Conservation (phyloP, 2,888 invertebrate species). For the Cactoblastis cactorum region DNA sequence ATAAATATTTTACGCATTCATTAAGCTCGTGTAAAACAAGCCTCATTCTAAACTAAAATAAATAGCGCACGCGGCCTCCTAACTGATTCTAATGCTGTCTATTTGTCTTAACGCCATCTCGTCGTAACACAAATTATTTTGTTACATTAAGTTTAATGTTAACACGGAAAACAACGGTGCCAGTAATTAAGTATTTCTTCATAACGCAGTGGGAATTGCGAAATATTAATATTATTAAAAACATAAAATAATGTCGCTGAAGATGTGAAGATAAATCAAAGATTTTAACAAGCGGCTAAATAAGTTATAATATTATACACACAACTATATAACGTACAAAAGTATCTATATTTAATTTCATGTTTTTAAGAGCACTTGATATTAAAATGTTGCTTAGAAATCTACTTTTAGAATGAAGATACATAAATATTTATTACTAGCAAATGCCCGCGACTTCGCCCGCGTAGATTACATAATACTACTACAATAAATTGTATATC, state of each 20-base stretch:
- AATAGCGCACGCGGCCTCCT: constrained; percentile 39
- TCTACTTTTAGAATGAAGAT: too few relatives aligned
- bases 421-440: too few relatives aligned
- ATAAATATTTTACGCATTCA: too few relatives aligned
- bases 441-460: too few relatives aligned
- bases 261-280: not conserved
- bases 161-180: constrained; percentile 35
- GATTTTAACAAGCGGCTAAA: too few relatives aligned
- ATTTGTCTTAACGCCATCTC: constrained; percentile 34
- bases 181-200: constrained; percentile 29
- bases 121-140: constrained; percentile 42
- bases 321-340: too few relatives aligned
- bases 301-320: too few relatives aligned
- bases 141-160: constrained; percentile 50
- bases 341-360: too few relatives aligned
- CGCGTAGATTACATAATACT: too few relatives aligned
- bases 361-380: too few relatives aligned
- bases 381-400: too few relatives aligned
- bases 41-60: constrained; percentile 18
- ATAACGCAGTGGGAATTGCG: constrained; percentile 6
- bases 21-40: not conserved
- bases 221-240: not conserved
- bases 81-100: constrained; percentile 56
- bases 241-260: not conserved
- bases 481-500: too few relatives aligned